Evolutionary conservation across 2,113 vertebrate species (phyloP), one percentile per base, ranked within the genome.

Genomic region (Hemiscyllium ocellatum): DNA sequence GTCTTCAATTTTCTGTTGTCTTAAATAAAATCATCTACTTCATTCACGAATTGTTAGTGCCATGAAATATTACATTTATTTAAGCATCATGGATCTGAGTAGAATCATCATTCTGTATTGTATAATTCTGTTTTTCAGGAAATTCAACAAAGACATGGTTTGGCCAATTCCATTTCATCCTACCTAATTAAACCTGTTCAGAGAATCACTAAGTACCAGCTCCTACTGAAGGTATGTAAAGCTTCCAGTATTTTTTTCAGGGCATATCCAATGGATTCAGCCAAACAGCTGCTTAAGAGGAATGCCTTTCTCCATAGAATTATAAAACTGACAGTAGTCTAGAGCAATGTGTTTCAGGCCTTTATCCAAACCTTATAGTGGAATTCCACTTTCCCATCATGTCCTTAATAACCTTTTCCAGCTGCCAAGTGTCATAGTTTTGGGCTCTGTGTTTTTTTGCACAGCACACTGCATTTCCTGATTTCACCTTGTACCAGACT

Each of bases 161-260:
- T 99, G 97, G 98, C 98, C 93, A 99, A 99, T 97, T 99, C 99
- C 96, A 99, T 99, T 97, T 99, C 99, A 96, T 99, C 99, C 96
- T 99, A 99, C 97, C 98, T 99, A 97, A 99, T 99, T 97, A 99
- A 99, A 97, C 99, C 99, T 20, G 99, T 99, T 72, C 99, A 99
- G 97, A 98, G 99, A 97, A 99, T 99, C 98, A 99, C 99, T 90
- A 99, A 99, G 96, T 99, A 99, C 96, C 99, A 99, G 3, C 98
- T 99, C 42, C 97, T 99, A 61, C 98, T 99, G 86, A 99, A 99
- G 99, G 99, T 99, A 97, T 68, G 33, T 19, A 66, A 26, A 66
- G 68, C 22, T 89, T 42, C 80, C 69, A n/a, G 56, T 83, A 76
- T 52, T 86, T 86, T 47, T 13, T 15, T 29, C 68, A 72, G 15